Evolutionary conservation across 1,140 invertebrate genomes (phyloP).

Genomic region (Berghia stephanieae): DNA sequence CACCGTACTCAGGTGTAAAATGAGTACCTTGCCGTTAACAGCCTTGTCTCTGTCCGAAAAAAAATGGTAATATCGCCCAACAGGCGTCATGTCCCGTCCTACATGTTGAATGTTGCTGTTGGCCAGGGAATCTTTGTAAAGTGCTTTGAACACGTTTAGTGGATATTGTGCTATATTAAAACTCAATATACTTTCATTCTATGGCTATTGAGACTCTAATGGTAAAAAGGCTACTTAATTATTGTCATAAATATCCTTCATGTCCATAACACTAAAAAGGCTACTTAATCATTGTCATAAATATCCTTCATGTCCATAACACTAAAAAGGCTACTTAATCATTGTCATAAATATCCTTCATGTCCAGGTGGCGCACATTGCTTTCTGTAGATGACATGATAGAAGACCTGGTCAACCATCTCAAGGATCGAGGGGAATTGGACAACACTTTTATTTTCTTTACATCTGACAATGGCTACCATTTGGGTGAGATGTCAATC

Average conservation of each 20-base stretch:
- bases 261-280: not conserved
- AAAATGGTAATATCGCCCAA: too few species aligned
- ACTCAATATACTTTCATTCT: too few species aligned
- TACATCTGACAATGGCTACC: slow-evolving; percentile 90
- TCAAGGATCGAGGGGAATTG: slow-evolving; percentile 71
- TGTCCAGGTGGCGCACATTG: slow-evolving; percentile 76
- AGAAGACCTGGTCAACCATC: slow-evolving; percentile 71
- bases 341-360: not conserved
- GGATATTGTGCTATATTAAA: too few species aligned
- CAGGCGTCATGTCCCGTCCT: too few species aligned
- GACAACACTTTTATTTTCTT: slow-evolving; percentile 84
- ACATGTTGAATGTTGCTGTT: too few species aligned
- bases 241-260: not conserved
- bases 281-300: not conserved
- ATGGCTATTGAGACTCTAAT: too few species aligned
- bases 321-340: not conserved
- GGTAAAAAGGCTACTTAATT: not conserved
- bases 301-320: not conserved
- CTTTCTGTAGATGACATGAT: slow-evolving; percentile 89
- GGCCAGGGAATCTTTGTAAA: too few species aligned
- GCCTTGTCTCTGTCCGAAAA: too few species aligned
- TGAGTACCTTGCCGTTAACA: too few species aligned
- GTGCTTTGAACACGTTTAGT: too few species aligned
- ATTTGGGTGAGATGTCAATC: too few species aligned
- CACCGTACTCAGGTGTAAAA: too few species aligned